Percentiles rank a stretch among this genome's conserved stretches.
Evolutionary conservation across 2,113 vertebrate genomes (phyloP).

Genomic region (Geococcyx californianus): DNA sequence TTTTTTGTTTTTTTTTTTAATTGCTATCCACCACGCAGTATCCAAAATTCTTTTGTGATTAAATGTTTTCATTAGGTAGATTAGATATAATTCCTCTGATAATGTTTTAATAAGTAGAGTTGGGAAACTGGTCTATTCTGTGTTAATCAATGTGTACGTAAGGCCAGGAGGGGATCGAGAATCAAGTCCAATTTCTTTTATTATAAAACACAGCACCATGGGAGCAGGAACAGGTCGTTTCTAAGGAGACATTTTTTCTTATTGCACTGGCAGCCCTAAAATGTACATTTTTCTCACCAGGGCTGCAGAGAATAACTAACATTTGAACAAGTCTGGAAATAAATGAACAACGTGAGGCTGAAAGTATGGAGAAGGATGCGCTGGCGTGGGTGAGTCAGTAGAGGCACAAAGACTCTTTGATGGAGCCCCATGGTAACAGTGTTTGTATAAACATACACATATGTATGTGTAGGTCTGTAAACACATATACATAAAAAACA

Average conservation of each 20-base stretch:
- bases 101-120: neutral
- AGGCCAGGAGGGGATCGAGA: neutral
- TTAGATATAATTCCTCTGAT: neutral
- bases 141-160: neutral
- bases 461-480: too few species aligned
- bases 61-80: neutral
- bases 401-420: neutral
- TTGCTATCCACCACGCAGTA: neutral
- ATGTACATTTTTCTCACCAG: neutral
- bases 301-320: neutral
- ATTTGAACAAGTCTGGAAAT: neutral
- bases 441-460: neutral
- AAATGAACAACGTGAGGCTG: accelerated
- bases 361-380: neutral
- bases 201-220: neutral
- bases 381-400: neutral
- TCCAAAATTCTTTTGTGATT: neutral
- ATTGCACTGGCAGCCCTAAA: neutral
- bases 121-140: neutral
- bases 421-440: neutral
- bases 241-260: neutral
- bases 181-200: neutral
- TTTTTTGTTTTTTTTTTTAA: neutral
- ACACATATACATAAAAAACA: accelerated
- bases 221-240: neutral